Evolutionary conservation across 2,113 vertebrate genomes (phyloP), one percentile per base, ranked within the genome.

Genomic region (Chloropsis cyanopogon): DNA sequence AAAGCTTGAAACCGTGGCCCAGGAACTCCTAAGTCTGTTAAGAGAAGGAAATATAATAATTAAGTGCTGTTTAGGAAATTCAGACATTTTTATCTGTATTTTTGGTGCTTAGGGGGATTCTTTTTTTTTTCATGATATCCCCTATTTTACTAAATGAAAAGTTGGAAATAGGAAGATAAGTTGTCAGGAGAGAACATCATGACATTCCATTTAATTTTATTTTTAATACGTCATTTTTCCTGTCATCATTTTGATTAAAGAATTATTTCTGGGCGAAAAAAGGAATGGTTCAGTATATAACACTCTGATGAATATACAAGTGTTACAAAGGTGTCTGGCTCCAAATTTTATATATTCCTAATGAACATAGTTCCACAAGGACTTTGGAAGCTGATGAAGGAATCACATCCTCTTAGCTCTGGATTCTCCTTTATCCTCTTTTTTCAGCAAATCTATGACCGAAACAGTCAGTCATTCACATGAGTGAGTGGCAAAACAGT

Each of bases 271-370:
- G 4, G 0, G 2, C 3, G 1, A 33, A 54, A 35, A 73, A 49
- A 24, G 2, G 1, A 9, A 12, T n/a, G 2, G 12, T 52, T 66
- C 11, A 28, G 2, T 80, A 11, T 23, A 12, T 31, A 37, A n/a
- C 12, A 44, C 8, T 35, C n/a, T 54, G 5, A 6, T 89, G 35
- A 64, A 65, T 33, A 50, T 20, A 25, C 3, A 59, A 2, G 28
- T 39, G 37, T 41, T 56, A 73, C 6, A 61, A 22, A 70, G 28
- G 1, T 39, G 3, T 11, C 22, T 31, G 11, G 5, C 3, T 66
- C 17, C 26, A 56, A 61, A 53, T 33, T 53, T 69, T 52, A 14
- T 4, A 4, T 42, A 4, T 84, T 82, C 22, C 54, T 24, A 93
- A n/a, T 11, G 14, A 41, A 22, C 23, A 31, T 2, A 35, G 23